Evolutionary conservation across 2,888 invertebrate species (phyloP).

Genomic region (Rhyacophila evoluta): DNA sequence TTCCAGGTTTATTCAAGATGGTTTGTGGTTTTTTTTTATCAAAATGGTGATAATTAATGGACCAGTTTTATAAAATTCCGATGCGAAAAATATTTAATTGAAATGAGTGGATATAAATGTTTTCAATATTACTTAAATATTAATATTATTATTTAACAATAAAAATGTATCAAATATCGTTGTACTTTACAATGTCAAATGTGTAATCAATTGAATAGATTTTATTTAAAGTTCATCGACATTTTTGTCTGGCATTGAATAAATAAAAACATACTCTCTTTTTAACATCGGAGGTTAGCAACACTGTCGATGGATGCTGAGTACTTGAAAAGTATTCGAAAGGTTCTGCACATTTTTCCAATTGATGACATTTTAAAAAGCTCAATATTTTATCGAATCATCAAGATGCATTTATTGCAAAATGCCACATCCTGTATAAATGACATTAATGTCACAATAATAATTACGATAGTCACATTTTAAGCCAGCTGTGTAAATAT

Average conservation of each 20-base stretch:
- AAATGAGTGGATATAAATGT: no score
- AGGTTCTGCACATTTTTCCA: background rate
- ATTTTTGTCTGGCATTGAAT: conserved; percentile 13
- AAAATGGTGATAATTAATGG: background rate
- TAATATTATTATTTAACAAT: no score
- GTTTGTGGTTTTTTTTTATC: background rate
- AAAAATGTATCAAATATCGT: no score
- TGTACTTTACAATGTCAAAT: no score
- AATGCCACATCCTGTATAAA: background rate
- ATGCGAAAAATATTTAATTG: no score
- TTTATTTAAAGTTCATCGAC: background rate
- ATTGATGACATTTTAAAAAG: background rate
- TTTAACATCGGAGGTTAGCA: background rate
- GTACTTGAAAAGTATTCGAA: background rate
- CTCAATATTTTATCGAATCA: background rate
- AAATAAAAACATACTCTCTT: background rate
- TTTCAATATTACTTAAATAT: no score
- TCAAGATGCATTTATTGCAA: background rate
- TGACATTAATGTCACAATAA: background rate
- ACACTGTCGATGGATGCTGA: background rate
- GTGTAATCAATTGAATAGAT: no score
- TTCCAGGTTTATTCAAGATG: background rate
- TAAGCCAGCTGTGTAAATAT: background rate
- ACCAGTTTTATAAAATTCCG: background rate
- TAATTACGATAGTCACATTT: background rate